phyloP scores from a whole-genome alignment of 2,797 vertebrate genomes.

The Stomatorhinus walkeri region DNA sequence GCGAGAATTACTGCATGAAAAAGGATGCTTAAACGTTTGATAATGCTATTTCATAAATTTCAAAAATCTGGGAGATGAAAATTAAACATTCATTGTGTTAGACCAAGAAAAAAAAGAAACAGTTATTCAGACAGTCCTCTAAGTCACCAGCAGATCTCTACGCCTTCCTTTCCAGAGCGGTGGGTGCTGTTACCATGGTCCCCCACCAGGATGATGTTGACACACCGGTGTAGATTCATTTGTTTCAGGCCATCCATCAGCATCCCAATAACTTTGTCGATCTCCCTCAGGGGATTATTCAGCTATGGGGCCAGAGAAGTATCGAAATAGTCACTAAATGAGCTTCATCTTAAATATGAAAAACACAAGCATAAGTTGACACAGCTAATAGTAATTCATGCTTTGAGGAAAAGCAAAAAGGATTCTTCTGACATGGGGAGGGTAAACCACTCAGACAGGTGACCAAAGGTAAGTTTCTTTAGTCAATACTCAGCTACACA shows the following conservation, averaged over 20 bases:
- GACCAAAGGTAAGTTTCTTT: background rate
- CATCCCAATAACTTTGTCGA: conserved; percentile 87
- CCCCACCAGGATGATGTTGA: conserved; percentile 90
- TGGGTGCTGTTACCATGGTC: conserved; percentile 75
- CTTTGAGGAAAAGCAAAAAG: background rate
- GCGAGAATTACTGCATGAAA: background rate
- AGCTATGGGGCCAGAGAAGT: conserved; percentile 55
- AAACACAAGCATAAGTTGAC: background rate
- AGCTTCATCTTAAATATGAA: background rate
- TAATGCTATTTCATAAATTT: background rate
- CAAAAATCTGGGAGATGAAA: background rate
- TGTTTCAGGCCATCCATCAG: conserved; percentile 96
- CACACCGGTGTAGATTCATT: conserved; percentile 86
- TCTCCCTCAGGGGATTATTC: conserved; percentile 82
- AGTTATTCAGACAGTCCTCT: background rate
- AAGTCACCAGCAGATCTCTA: background rate
- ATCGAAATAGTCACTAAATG: background rate
- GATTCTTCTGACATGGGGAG: background rate
- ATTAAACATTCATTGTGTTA: background rate
- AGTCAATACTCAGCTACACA: background rate
- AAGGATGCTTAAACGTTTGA: background rate
- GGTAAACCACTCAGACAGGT: background rate
- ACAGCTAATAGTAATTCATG: background rate
- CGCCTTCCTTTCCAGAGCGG: background rate
- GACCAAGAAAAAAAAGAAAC: background rate